These are phyloP conservation scores for Lepidostoma basale DNA, from an alignment of 1,140 invertebrate genomes.

Conservation along the genomic window DNA sequence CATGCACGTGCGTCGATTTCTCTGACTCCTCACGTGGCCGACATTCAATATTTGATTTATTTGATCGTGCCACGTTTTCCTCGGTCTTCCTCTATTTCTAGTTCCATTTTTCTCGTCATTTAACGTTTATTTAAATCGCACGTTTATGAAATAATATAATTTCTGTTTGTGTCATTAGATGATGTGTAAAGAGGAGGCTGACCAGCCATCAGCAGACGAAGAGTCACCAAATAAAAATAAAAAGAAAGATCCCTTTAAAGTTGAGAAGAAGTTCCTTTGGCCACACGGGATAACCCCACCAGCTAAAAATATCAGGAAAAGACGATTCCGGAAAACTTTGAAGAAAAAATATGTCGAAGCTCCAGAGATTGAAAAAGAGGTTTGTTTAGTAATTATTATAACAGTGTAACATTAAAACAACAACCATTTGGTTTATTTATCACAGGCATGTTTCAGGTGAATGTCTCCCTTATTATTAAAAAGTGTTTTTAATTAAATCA, in stretches of 20 bases:
- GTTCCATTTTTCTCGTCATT: too few species aligned
- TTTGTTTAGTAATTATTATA: not conserved
- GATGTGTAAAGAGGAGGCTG: conserved; percentile 87
- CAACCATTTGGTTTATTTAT: not conserved
- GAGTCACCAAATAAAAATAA: conserved; percentile 84
- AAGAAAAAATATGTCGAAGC: conserved; percentile 97
- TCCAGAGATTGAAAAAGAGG: conserved; percentile 96
- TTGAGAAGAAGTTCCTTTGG: conserved; percentile 93
- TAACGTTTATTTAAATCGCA: not conserved
- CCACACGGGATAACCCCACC: conserved; percentile 94
- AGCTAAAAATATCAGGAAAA: conserved; percentile 91
- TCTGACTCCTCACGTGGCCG: too few species aligned
- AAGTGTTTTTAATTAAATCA: too few species aligned
- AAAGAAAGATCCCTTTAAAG: conserved; percentile 88
- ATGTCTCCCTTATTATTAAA: too few species aligned
- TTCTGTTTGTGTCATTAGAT: conserved; percentile 61
- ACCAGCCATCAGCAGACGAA: conserved; percentile 77
- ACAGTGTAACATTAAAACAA: not conserved
- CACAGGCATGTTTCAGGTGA: too few species aligned
- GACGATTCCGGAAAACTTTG: conserved; percentile 92
- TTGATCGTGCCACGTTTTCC: too few species aligned
- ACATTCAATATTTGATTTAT: too few species aligned
- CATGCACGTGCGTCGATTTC: too few species aligned
- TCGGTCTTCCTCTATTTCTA: too few species aligned
- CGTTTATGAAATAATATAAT: not conserved